Conservation (phyloP, 1,140 invertebrate genomes). For the Pantala flavescens region DNA sequence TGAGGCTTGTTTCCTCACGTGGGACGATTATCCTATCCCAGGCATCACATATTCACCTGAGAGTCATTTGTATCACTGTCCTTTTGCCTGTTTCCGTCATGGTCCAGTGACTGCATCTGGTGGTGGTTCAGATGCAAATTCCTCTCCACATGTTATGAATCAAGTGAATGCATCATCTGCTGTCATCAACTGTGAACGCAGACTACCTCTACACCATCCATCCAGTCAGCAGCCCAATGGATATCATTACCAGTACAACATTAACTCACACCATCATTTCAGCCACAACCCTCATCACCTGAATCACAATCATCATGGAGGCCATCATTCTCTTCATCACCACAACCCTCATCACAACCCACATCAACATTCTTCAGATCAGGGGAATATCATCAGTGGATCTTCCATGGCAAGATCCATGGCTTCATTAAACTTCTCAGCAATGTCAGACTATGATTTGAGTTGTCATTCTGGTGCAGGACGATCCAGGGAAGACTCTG, state of each 20-base stretch:
- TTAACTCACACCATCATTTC: conserved; percentile 35
- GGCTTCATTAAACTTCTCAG: background rate
- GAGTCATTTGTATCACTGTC: conserved; percentile 74
- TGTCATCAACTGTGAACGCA: conserved; percentile 52
- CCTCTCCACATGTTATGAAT: conserved; percentile 14
- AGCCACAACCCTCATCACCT: conserved; percentile 37
- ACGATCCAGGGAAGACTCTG: background rate
- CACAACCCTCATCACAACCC: conserved; percentile 22
- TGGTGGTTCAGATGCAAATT: conserved; percentile 14
- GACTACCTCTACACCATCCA: background rate
- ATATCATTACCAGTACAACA: conserved; percentile 26
- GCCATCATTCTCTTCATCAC: conserved; percentile 29
- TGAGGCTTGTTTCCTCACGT: conserved; percentile 89
- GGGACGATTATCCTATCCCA: conserved; percentile 87
- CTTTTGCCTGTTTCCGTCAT: conserved; percentile 75
- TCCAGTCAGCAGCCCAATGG: conserved; percentile 28
- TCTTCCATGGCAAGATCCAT: background rate
- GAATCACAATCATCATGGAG: conserved; percentile 33
- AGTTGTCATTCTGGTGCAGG: background rate
- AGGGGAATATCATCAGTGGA: background rate
- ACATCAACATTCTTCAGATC: conserved; percentile 21
- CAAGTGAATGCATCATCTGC: conserved; percentile 69
- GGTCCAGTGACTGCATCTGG: conserved; percentile 39
- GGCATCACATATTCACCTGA: conserved; percentile 71
- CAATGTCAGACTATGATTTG: background rate